A percentile compares a stretch with the other conserved stretches of the same genome.
phyloP scores from a whole-genome alignment of 2,888 invertebrate species.

The Leuctra nigra region DNA sequence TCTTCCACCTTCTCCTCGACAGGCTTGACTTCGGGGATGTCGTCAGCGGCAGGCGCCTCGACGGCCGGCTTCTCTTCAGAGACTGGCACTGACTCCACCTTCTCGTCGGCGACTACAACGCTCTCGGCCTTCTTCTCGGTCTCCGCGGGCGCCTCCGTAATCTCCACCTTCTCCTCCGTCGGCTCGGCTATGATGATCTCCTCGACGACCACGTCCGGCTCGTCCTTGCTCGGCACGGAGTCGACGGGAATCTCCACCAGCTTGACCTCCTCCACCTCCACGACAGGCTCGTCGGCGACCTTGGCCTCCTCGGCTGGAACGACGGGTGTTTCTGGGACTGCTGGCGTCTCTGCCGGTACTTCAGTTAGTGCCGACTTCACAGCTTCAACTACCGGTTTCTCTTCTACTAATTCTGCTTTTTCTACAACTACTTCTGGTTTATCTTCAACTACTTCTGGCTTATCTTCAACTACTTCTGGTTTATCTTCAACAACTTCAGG shows the following conservation, averaged over 20 bases:
- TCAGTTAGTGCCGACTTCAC: neutral
- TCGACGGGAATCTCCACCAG: conserved; percentile 23
- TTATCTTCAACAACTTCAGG: no score
- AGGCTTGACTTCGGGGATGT: conserved; percentile 29
- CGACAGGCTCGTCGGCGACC: conserved; percentile 22
- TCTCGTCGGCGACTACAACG: conserved; percentile 21
- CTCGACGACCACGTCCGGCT: conserved; percentile 7
- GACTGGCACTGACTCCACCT: no score
- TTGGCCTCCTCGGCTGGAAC: neutral
- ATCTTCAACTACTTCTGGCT: no score
- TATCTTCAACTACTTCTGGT: no score
- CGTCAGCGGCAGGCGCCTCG: conserved; percentile 11
- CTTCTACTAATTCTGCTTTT: no score
- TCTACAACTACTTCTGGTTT: no score
- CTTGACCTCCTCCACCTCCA: conserved; percentile 28
- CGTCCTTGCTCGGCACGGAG: conserved; percentile 13
- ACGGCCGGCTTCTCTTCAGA: conserved; percentile 13
- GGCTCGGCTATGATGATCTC: conserved; percentile 27
- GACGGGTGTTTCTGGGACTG: neutral
- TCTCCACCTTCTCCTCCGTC: conserved; percentile 24
- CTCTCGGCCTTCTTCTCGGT: conserved; percentile 15
- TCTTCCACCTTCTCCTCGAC: conserved; percentile 13
- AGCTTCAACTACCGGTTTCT: neutral
- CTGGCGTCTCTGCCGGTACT: neutral
- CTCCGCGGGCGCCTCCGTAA: conserved; percentile 29